A percentile compares a stretch with the other conserved stretches of the same genome.
phyloP scores from a whole-genome alignment of 2,113 vertebrate species.

The Leptobrachium ailaonicum region DNA sequence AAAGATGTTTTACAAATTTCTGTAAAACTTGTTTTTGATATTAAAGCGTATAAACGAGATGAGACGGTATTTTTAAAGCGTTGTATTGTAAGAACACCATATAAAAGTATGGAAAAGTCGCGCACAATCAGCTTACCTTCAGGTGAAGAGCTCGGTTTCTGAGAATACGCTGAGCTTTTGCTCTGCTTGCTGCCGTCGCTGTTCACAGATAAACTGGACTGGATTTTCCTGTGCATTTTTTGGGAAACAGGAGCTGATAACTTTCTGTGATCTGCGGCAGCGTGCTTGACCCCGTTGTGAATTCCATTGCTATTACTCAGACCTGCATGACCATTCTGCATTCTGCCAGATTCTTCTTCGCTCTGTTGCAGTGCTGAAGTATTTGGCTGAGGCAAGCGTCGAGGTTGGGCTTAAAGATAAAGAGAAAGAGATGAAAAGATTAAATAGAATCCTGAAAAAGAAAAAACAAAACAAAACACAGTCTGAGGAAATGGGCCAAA shows the following conservation, averaged over 20 bases:
- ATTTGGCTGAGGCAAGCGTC: slow-evolving; percentile 72
- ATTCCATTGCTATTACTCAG: slow-evolving; percentile 76
- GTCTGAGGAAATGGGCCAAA: slow-evolving; percentile 13
- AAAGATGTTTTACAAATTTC: too few species aligned
- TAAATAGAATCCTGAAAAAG: slow-evolving; percentile 42
- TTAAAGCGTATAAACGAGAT: too few species aligned
- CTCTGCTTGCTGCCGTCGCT: slow-evolving; percentile 85
- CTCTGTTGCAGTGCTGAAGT: slow-evolving; percentile 64
- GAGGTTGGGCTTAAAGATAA: slow-evolving; percentile 81
- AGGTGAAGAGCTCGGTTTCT: slow-evolving; percentile 83
- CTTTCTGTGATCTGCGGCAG: slow-evolving; percentile 69
- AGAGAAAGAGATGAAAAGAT: slow-evolving; percentile 46
- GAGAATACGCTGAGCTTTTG: slow-evolving; percentile 85
- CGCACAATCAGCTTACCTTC: slow-evolving; percentile 78
- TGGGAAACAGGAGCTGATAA: slow-evolving; percentile 82
- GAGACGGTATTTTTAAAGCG: too few species aligned
- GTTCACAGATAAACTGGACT: slow-evolving; percentile 91
- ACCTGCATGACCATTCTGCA: slow-evolving; percentile 67
- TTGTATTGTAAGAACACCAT: too few species aligned
- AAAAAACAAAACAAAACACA: background rate
- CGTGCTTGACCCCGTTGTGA: slow-evolving; percentile 63
- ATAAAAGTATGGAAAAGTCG: too few species aligned
- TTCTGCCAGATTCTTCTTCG: slow-evolving; percentile 71
- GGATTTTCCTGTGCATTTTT: slow-evolving; percentile 90
- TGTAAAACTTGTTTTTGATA: too few species aligned